Evolutionary conservation across 2,888 invertebrate species (phyloP), one percentile per base, ranked within the genome.

Genomic region (Stenoptilia bipunctidactyla): DNA sequence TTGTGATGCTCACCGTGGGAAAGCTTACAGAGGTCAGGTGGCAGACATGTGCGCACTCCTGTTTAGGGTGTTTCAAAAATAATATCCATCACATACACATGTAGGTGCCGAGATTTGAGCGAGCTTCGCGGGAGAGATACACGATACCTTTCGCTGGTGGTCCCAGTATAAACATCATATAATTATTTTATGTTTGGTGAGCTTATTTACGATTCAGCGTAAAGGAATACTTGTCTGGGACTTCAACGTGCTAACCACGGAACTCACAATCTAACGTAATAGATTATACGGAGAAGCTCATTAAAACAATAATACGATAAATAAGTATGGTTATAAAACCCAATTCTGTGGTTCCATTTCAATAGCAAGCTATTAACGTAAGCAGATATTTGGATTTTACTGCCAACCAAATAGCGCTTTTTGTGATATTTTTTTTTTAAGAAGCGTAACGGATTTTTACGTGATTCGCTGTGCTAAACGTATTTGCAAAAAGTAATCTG

Each of bases 11-110:
- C 66, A 59, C 67, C 80, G 82, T 82, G 82, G 82, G 83, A 83
- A 82, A 77, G 74, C 65, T 69, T 56, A 56, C 61, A 55, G 60
- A 71, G 75, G 79, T 83, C 83, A 83, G 83, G 83, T 83, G 82
- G 72, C 53, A 52, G 53, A 79, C 80, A 82, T 82, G 76, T 82
- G 80, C 34, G 64, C 69, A 67, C 71, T 74, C 63, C 66, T 68
- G 74, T 72, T 74, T 68, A 64, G 66, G 62, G 66, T 58, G 64
- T 70, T 75, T 20, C 76, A 74, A 74, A 79, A 80, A 80, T 77
- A 80, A 77, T 77, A 72, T 70, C 68, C 68, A 68, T 70, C 61
- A 65, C 68, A 70, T 65, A 70, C 66, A 65, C 66, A 67, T 62
- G 59, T 62, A 68, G 66, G 66, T 68, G 62, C 45, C 52, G 52